A percentile compares a stretch with the other conserved stretches of the same genome.
Conservation (phyloP, 2,113 vertebrate genomes). For the Cathartes aura region DNA sequence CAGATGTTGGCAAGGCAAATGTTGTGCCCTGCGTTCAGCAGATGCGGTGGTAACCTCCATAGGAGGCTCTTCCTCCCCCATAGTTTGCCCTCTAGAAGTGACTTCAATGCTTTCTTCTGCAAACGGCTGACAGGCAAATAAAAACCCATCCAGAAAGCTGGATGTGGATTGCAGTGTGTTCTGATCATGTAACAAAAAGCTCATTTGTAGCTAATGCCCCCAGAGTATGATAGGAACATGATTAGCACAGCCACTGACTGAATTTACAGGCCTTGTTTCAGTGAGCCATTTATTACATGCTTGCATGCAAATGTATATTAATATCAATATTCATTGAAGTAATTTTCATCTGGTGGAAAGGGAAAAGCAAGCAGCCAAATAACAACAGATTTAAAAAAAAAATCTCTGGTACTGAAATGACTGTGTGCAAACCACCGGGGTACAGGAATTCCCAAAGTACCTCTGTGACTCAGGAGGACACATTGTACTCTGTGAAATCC, state of each 20-base stretch:
- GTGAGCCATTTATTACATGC: neutral
- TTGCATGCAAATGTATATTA: neutral
- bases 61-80: neutral
- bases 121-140: neutral
- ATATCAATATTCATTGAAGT: neutral
- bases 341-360: neutral
- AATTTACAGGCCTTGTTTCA: neutral
- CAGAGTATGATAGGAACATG: neutral
- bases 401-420: no score
- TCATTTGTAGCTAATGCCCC: neutral
- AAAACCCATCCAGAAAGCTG: neutral
- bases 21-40: neutral
- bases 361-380: neutral
- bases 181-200: neutral
- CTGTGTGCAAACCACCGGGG: neutral
- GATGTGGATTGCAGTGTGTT: neutral
- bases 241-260: neutral
- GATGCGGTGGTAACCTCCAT: neutral
- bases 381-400: neutral
- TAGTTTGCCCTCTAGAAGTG: neutral
- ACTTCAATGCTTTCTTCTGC: neutral
- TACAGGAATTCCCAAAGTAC: neutral
- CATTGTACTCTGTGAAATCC: neutral
- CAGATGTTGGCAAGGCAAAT: neutral
- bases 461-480: neutral